phyloP scores from a whole-genome alignment of 37 sponge, comb jelly and placozoan genomes.

The Oscarella lobularis region DNA sequence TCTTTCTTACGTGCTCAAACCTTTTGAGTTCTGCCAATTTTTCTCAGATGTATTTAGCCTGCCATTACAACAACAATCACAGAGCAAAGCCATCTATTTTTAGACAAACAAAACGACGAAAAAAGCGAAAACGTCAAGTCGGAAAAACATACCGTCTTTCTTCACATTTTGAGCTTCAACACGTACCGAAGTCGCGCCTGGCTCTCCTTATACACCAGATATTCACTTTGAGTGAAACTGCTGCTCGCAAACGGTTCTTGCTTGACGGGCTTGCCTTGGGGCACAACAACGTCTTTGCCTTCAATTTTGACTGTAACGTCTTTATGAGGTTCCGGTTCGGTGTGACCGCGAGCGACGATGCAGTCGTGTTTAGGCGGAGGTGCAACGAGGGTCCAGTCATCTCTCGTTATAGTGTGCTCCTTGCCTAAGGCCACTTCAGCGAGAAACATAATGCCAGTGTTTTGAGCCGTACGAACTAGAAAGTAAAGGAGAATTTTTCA shows the following conservation, averaged over 20 bases:
- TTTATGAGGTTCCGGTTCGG: conserved; percentile 72
- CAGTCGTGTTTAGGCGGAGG: conserved; percentile 60
- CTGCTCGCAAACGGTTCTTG: conserved; percentile 19
- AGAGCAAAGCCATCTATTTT: too few species aligned
- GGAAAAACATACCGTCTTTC: conserved; percentile 3
- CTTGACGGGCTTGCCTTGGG: conserved; percentile 61
- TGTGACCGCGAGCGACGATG: conserved; percentile 68
- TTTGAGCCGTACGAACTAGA: conserved; percentile 36
- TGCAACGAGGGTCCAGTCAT: conserved; percentile 34
- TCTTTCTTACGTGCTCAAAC: too few species aligned
- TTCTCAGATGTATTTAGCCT: too few species aligned
- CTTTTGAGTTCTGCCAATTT: too few species aligned
- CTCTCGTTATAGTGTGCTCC: conserved; percentile 53
- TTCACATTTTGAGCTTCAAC: conserved; percentile 31
- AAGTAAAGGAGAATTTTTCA: not conserved
- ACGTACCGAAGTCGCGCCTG: conserved; percentile 70
- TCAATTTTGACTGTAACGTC: conserved; percentile 42
- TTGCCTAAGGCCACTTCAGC: conserved; percentile 79
- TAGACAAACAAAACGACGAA: too few species aligned
- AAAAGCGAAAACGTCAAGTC: too few species aligned
- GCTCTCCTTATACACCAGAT: conserved; percentile 82
- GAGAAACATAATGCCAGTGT: conserved; percentile 79
- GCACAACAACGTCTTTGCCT: conserved; percentile 47
- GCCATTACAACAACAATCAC: too few species aligned
- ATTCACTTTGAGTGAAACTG: conserved; percentile 76